phyloP scores from a whole-genome alignment of 2,888 invertebrate genomes.

The Stenurella melanura region DNA sequence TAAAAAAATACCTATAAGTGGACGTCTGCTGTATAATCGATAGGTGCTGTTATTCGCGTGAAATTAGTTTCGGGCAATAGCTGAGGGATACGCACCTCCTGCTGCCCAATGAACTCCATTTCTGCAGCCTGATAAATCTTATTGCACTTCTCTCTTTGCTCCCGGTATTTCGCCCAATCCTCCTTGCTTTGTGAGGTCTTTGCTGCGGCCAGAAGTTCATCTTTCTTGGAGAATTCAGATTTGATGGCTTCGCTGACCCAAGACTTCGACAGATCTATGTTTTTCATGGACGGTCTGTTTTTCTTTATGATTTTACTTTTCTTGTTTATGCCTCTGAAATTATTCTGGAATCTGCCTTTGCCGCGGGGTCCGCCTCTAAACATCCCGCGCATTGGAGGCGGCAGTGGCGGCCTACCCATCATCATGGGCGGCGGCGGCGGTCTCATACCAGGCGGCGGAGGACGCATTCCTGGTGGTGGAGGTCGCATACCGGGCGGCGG shows the following conservation, averaged over 20 bases:
- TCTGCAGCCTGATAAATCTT: conserved; percentile 76
- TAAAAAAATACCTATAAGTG: conserved; percentile 71
- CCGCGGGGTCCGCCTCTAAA: conserved; percentile 60
- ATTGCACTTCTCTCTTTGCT: conserved; percentile 77
- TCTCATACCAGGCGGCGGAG: conserved; percentile 62
- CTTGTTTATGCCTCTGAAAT: conserved; percentile 62
- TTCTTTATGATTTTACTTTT: conserved; percentile 67
- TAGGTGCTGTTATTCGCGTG: conserved; percentile 71
- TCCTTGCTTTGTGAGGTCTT: conserved; percentile 74
- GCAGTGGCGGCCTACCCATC: conserved; percentile 60
- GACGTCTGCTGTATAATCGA: conserved; percentile 73
- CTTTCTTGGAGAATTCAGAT: conserved; percentile 72
- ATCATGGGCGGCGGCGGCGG: conserved; percentile 65
- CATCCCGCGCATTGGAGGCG: conserved; percentile 57
- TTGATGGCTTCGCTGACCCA: conserved; percentile 78
- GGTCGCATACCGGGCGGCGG: conserved; percentile 62
- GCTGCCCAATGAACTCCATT: conserved; percentile 75
- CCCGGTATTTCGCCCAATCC: conserved; percentile 77
- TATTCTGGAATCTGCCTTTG: conserved; percentile 54
- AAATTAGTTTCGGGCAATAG: conserved; percentile 72
- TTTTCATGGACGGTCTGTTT: conserved; percentile 61
- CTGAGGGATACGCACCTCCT: conserved; percentile 75
- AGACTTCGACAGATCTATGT: conserved; percentile 74
- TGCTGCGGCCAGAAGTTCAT: conserved; percentile 75
- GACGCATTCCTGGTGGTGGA: conserved; percentile 62